Evolutionary conservation across 2,888 invertebrate genomes (phyloP).

Genomic region (Lamproptera curius): DNA sequence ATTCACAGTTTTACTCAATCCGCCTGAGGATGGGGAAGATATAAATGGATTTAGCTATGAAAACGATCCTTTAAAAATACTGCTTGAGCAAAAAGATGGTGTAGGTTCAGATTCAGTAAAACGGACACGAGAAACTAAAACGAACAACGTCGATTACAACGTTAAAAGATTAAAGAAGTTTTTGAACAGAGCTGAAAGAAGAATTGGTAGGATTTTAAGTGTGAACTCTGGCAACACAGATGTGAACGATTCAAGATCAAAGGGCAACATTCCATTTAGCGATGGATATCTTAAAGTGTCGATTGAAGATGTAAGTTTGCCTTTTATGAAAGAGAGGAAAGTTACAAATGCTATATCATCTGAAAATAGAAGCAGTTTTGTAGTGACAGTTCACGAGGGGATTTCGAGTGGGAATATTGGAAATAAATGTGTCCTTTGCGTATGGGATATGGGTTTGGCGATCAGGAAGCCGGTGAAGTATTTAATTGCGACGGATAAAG

Average conservation of each 20-base stretch:
- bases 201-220: conserved; percentile 47
- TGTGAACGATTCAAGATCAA: conserved; percentile 38
- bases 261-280: conserved; percentile 53
- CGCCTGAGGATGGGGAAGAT: conserved; percentile 30
- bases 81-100: conserved; percentile 67
- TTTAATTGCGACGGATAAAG: conserved; percentile 53
- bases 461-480: conserved; percentile 51
- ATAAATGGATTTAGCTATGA: too few relatives aligned
- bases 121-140: conserved; percentile 50
- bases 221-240: conserved; percentile 43
- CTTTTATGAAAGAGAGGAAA: conserved; percentile 42
- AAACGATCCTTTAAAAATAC: conserved; percentile 52
- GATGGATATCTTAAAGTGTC: conserved; percentile 49
- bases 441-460: conserved; percentile 61
- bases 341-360: conserved; percentile 48
- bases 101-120: conserved; percentile 52
- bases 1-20: conserved; percentile 33
- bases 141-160: conserved; percentile 46
- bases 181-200: conserved; percentile 53
- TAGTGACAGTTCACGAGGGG: conserved; percentile 55
- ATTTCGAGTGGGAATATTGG: conserved; percentile 22
- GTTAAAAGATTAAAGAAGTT: conserved; percentile 46
- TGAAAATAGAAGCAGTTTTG: conserved; percentile 47
- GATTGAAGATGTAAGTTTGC: conserved; percentile 35
- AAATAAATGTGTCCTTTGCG: conserved; percentile 47